Evolutionary conservation across 2,888 invertebrate species (phyloP).

Genomic region (Pristionchus exspectatus): DNA sequence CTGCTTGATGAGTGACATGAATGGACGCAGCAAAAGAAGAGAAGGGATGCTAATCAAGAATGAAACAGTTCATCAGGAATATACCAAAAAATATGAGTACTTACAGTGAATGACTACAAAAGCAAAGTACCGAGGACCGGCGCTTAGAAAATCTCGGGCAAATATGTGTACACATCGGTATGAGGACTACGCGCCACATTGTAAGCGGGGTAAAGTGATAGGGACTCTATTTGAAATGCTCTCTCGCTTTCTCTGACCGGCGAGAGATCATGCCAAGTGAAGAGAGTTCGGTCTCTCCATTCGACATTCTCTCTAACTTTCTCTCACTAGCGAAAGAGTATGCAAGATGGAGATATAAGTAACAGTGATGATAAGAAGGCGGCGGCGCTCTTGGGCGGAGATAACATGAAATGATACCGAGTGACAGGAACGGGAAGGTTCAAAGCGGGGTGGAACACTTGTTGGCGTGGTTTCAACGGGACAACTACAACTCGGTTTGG

Average conservation of each 20-base stretch:
- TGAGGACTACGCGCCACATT: conserved; percentile 30
- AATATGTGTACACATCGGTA: neutral
- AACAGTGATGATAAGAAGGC: neutral
- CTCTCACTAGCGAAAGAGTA: neutral
- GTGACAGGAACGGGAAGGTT: neutral
- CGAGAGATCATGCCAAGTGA: neutral
- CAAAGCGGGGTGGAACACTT: neutral
- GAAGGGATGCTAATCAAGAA: neutral
- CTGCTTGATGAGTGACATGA: neutral
- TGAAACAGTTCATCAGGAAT: neutral
- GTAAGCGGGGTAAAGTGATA: neutral
- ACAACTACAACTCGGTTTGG: no score
- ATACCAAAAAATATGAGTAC: neutral
- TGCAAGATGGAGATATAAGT: neutral
- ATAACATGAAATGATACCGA: neutral
- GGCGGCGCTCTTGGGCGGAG: neutral
- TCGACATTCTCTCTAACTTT: neutral
- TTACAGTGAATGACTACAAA: neutral
- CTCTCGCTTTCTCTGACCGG: neutral
- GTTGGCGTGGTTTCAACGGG: neutral
- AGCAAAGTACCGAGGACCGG: neutral
- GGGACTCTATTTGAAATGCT: neutral
- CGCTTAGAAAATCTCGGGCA: neutral
- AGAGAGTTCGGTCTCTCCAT: neutral
- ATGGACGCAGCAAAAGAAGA: no score